A percentile compares a stretch with the other conserved stretches of the same genome.
Evolutionary conservation across 2,113 vertebrate genomes (phyloP).

Genomic region (Oriolus oriolus): DNA sequence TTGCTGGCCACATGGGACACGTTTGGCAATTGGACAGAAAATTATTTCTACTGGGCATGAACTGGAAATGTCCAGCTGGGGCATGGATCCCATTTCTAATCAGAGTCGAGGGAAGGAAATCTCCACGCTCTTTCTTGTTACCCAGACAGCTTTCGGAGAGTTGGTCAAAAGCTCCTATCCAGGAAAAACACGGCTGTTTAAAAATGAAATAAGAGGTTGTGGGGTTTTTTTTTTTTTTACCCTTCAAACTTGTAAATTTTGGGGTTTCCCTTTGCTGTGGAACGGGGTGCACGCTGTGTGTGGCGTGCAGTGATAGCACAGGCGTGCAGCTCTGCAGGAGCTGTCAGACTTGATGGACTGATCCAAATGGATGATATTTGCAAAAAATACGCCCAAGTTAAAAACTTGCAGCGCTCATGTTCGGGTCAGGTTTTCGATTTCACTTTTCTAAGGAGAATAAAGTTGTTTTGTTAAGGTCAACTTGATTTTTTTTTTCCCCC

Average conservation of each 20-base stretch:
- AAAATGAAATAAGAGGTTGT: neutral
- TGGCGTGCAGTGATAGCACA: neutral
- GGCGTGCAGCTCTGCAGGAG: neutral
- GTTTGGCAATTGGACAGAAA: constrained; percentile 32
- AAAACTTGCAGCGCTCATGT: neutral
- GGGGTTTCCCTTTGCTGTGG: neutral
- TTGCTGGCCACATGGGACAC: constrained; percentile 33
- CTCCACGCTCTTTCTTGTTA: neutral
- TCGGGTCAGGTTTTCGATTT: neutral
- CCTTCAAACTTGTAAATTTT: neutral
- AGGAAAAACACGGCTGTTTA: neutral
- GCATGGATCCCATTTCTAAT: constrained; percentile 32
- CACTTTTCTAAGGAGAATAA: constrained; percentile 33
- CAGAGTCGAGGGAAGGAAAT: neutral
- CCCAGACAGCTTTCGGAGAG: neutral
- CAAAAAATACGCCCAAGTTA: neutral
- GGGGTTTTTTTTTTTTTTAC: neutral
- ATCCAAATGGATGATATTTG: constrained; percentile 39
- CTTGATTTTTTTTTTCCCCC: accelerated
- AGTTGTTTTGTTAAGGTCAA: neutral
- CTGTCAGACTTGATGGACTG: constrained; percentile 70
- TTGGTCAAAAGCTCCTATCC: neutral
- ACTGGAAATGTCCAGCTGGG: constrained; percentile 35
- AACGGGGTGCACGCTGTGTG: neutral
- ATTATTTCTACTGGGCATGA: constrained; percentile 33